A percentile compares a stretch with the other conserved stretches of the same genome.
phyloP scores from a whole-genome alignment of 2,888 invertebrate species.

The Onchidella celtica region DNA sequence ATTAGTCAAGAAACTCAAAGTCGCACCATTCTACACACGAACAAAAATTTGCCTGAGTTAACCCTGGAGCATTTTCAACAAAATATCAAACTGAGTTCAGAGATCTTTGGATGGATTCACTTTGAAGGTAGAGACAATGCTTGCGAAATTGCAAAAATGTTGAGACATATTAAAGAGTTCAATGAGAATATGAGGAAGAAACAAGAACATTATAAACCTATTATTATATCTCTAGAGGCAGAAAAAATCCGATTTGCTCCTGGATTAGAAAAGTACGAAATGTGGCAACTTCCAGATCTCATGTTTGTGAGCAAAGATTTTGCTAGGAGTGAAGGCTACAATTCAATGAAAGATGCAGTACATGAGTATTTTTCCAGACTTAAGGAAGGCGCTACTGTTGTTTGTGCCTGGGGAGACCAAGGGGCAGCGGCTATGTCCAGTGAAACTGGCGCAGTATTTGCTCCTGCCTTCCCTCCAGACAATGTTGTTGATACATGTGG shows the following conservation, averaged over 20 bases:
- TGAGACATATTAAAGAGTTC: conserved; percentile 25
- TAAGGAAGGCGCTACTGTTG: conserved; percentile 67
- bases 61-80: conserved; percentile 41
- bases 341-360: conserved; percentile 76
- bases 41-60: conserved; percentile 70
- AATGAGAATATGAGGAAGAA: conserved; percentile 15
- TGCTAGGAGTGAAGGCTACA: conserved; percentile 83
- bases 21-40: conserved; percentile 85
- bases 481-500: conserved; percentile 85
- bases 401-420: conserved; percentile 84
- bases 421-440: conserved; percentile 81
- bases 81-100: conserved; percentile 30
- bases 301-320: conserved; percentile 86
- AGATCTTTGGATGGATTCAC: conserved; percentile 49
- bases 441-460: conserved; percentile 75
- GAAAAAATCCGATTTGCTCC: conserved; percentile 43
- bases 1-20: conserved; percentile 83
- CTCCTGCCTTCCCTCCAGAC: conserved; percentile 82
- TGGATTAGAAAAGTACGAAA: conserved; percentile 25
- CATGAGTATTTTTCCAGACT: conserved; percentile 33
- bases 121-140: conserved; percentile 55
- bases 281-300: conserved; percentile 62
- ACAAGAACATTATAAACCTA: conserved; percentile 12
- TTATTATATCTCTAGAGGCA: conserved; percentile 52
- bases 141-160: conserved; percentile 47